These are phyloP conservation scores for Magallana ariakensis DNA, from an alignment of 1,140 invertebrate species.

Conservation along the genomic window DNA sequence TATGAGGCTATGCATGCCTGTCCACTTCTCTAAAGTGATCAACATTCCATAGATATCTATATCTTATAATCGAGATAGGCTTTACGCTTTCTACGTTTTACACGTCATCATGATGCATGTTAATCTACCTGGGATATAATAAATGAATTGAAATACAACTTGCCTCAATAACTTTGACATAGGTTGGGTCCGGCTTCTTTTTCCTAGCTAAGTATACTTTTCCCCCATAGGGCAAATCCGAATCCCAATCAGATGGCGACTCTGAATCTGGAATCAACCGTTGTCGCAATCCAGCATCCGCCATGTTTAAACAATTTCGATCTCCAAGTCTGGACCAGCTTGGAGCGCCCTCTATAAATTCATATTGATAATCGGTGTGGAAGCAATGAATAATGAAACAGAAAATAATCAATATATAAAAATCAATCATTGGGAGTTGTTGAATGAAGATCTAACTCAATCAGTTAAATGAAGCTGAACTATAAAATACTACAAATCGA, in stretches of 20 bases:
- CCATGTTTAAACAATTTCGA: conserved; percentile 55
- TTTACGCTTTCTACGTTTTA: too few species aligned
- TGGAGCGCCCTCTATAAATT: not conserved
- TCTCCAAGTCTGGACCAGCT: conserved; percentile 1
- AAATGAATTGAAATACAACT: not conserved
- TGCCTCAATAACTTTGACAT: conserved; percentile 76
- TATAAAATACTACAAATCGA: too few species aligned
- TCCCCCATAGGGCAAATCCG: conserved; percentile 80
- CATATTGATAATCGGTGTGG: not conserved
- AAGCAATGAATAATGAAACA: too few species aligned
- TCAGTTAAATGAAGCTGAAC: not conserved
- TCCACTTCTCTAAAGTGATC: not conserved
- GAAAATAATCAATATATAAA: too few species aligned
- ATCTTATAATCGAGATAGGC: too few species aligned
- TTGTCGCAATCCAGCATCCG: conserved; percentile 57
- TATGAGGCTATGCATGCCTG: too few species aligned
- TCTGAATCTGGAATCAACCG: conserved; percentile 55
- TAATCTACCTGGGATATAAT: too few species aligned
- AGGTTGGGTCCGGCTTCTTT: conserved; percentile 79
- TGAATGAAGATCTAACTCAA: not conserved
- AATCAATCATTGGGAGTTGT: too few species aligned
- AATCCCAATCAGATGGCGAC: conserved; percentile 75
- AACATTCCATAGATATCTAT: not conserved
- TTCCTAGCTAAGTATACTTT: conserved; percentile 80
- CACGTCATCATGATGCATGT: too few species aligned